Evolutionary conservation across 1,140 invertebrate genomes (phyloP), one percentile per base, ranked within the genome.

Genomic region (Geopemphigus sp.): DNA sequence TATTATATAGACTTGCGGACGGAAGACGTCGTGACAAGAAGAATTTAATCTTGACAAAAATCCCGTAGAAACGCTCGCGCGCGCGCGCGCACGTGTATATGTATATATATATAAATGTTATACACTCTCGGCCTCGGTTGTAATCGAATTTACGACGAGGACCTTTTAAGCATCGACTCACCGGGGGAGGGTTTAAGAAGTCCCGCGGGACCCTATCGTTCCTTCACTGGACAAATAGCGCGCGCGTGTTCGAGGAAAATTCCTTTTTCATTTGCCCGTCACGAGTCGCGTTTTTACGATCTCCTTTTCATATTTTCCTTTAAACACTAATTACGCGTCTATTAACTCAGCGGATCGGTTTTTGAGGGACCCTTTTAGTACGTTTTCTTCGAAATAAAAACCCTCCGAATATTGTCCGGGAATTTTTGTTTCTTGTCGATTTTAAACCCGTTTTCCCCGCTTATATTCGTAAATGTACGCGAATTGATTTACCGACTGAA

Each of bases 31-130:
- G 73, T 59, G 73, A 76, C 73, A 59, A 76, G 73, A 76, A 76
- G 73, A 76, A 76, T 76, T 76, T 76, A 76, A 76, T 76, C 73
- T 76, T 76, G 54, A 76, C 56, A 76, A 76, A 76, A 76, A 76
- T 76, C 73, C 73, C 1, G 73, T 19, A 8, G 73, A 59, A 59
- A 76, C 32, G n/a, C 45, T 17, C n/a, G 22, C 19, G n/a, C 45
- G 24, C n/a, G 22, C 19, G n/a, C 63, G 19, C 14, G n/a, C n/a
- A 45, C 19, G 12, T 39, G n/a, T 66, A 17, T 50, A 66, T 22
- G 32, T 39, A 39, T 8, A 39, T n/a, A n/a, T n/a, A n/a, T n/a
- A n/a, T n/a, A n/a, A n/a, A n/a, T n/a, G n/a, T n/a, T n/a, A n/a
- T n/a, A n/a, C n/a, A n/a, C n/a, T n/a, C n/a, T n/a, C n/a, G n/a